phyloP scores from a whole-genome alignment of 2,888 invertebrate genomes.

The Prionchulus punctatus region DNA sequence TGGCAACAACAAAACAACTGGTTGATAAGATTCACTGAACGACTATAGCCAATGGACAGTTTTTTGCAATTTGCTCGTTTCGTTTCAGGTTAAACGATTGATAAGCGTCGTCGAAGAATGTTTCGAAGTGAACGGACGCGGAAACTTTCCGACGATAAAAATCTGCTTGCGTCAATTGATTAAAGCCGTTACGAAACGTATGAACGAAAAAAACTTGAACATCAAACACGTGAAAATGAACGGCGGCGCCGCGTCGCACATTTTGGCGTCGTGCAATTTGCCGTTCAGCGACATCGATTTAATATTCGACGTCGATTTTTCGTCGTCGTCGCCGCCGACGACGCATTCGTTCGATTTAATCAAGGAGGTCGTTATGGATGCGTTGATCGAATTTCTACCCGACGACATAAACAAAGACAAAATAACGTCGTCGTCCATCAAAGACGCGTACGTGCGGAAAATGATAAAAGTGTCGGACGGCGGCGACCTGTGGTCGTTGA shows the following conservation, averaged over 20 bases:
- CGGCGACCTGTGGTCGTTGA: conserved; percentile 83
- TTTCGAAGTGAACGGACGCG: conserved; percentile 29
- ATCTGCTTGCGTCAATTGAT: conserved; percentile 83
- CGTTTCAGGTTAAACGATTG: conserved; percentile 24
- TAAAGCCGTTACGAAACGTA: conserved; percentile 68
- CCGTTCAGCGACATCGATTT: conserved; percentile 94
- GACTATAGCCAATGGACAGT: too few relatives aligned
- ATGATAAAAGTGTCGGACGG: conserved; percentile 94
- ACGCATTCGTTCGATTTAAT: conserved; percentile 80
- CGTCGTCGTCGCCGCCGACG: conserved; percentile 48
- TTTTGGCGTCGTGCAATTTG: conserved; percentile 56
- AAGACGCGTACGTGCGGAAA: conserved; percentile 73
- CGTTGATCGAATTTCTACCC: conserved; percentile 71
- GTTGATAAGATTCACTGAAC: too few relatives aligned
- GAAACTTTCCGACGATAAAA: conserved; percentile 67
- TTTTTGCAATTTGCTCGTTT: background rate
- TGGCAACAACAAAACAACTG: too few relatives aligned
- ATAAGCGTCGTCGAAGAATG: conserved; percentile 24
- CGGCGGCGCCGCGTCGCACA: conserved; percentile 90
- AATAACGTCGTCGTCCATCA: conserved; percentile 64
- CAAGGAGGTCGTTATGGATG: conserved; percentile 80
- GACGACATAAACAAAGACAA: conserved; percentile 54
- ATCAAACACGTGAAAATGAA: conserved; percentile 71
- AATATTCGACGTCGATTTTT: conserved; percentile 76
- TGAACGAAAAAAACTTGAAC: conserved; percentile 57